Evolutionary conservation across 2,888 invertebrate genomes (phyloP), one percentile per base, ranked within the genome.

Genomic region (Antitype chi): DNA sequence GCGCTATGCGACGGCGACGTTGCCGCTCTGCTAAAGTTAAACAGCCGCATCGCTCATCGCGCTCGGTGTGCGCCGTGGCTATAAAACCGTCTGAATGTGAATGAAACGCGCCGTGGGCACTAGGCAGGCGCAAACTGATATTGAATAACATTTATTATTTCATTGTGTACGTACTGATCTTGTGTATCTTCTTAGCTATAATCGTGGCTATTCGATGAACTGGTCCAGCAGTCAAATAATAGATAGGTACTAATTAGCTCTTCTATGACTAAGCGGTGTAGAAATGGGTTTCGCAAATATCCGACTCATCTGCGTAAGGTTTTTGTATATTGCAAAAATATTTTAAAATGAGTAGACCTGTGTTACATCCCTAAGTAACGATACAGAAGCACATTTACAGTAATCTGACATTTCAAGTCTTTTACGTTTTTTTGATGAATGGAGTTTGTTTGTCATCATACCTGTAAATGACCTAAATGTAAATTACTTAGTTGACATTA

Each of bases 41-140:
- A 72, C 74, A 77, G 88, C 87, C 86, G 88, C 88, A 91, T 93
- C 91, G 94, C 93, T 88, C 90, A 89, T 91, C 90, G 94, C 94
- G 87, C 89, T 85, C 88, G 91, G 92, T 94, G 94, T 91, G 92
- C 90, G 92, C 91, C 92, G 73, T 73, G 73, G 43, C 71, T 72
- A 71, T 72, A 25, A 13, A 25, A 15, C 23, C 25, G 23, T 28
- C 47, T 72, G 63, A n/a, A 9, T 52, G 59, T 7, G 25, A 76
- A 25, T 17, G 23, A 32, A n/a, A 25, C 74, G 49, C 74, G 49
- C 9, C 28, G 66, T 23, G n/a, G 23, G 32, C 13, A 17, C 23
- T 17, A 13, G 32, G 8, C 25, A 43, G 43, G 13, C 72, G 69
- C 17, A 0, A 11, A 43, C 17, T 17, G 23, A 53, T 20, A n/a